Base-by-base conservation (phyloP, 2,797 vertebrate genomes). In the Philypnodon macrostomus region DNA sequence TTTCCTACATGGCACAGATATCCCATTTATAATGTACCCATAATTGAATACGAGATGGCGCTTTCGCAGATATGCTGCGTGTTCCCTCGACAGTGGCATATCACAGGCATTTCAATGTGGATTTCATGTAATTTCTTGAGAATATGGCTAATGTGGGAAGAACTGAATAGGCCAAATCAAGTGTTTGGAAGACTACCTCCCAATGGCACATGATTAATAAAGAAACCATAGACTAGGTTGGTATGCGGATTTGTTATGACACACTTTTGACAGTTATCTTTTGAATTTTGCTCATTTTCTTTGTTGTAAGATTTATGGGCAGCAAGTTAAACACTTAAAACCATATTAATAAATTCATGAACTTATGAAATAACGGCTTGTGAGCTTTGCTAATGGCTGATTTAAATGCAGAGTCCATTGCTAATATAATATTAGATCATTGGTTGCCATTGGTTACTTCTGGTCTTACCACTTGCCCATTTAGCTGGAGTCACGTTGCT, bases 1-100 rank as follows among this genome's bases (percentile, higher is more conserved):
- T 13, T 34, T 15, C 3, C 4, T 69, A n/a, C 70, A 67, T 60
- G 54, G 49, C 34, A 7, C 58, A 47, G 52, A 76, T 67, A 44
- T 80, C 58, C 78, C 50, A 83, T 85, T 81, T 76, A 74, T 81
- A 77, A 85, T 51, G 54, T 67, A 73, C 59, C 58, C 45, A 18
- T 80, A 85, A 88, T 82, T 80, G 80, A 85, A 85, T 79, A 17
- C 27, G 66, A 75, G 76, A 79, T 80, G 65, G 51, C n/a, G 47
- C 39, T 5, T 34, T 60, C 47, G 12, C 47, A 49, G 67, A 79
- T 69, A 70, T 16, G 42, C 14, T 17, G 46, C 42, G 41, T 23
- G 59, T 53, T 83, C 66, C 77, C 73, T 53, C 48, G 72, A 79
- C 70, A 47, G 65, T 30, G 48, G 55, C 56, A 52, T 73, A 84